Conservation (phyloP, 2,797 vertebrate genomes). For the Oreonectes daqikongensis region DNA sequence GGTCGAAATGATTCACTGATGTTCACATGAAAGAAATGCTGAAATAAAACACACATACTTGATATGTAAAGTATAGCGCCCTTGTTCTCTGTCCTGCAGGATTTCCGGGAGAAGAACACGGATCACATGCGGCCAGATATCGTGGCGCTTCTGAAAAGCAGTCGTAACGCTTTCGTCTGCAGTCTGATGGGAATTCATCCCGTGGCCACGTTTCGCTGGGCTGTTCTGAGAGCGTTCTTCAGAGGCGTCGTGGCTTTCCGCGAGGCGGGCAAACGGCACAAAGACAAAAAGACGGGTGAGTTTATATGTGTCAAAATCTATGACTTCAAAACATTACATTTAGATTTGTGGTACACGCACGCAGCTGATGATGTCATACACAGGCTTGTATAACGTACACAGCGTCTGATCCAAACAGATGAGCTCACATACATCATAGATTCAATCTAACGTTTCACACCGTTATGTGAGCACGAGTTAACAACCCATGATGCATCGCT, state of each 20-base stretch:
- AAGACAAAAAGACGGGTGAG: slow-evolving; percentile 88
- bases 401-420: slow-evolving; percentile 5
- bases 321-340: no score
- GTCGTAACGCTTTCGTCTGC: slow-evolving; percentile 91
- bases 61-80: neutral
- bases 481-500: slow-evolving; percentile 15
- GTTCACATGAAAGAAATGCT: neutral
- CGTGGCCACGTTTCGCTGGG: slow-evolving; percentile 94
- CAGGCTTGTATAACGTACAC: neutral
- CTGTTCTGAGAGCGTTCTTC: slow-evolving; percentile 92
- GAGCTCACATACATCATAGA: neutral
- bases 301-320: neutral
- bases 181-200: slow-evolving; percentile 95
- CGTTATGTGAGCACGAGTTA: slow-evolving; percentile 1
- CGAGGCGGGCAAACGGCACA: slow-evolving; percentile 85
- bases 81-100: slow-evolving; percentile 70
- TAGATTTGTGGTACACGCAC: no score
- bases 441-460: slow-evolving; percentile 3
- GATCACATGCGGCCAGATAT: slow-evolving; percentile 99
- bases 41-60: neutral
- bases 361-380: neutral
- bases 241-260: slow-evolving; percentile 89
- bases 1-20: neutral
- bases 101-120: slow-evolving; percentile 98
- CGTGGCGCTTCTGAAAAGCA: slow-evolving; percentile 94